A percentile compares a stretch with the other conserved stretches of the same genome.
phyloP scores from a whole-genome alignment of 2,113 vertebrate species.

The Helogale parvula region DNA sequence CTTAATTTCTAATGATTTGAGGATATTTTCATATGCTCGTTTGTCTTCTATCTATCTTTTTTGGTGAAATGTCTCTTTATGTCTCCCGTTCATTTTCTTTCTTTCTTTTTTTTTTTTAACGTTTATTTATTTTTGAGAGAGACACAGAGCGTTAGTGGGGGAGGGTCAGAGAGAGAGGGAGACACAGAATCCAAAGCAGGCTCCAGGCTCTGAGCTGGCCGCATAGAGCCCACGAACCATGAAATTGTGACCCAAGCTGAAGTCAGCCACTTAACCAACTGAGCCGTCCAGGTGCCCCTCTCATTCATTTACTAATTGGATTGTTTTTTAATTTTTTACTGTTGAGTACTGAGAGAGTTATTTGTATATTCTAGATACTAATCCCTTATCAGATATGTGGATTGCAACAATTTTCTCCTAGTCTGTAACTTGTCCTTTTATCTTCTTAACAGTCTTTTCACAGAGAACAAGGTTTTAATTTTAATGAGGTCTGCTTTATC shows the following conservation, averaged over 20 bases:
- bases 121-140: no score
- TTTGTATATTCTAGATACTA: neutral
- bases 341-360: neutral
- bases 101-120: no score
- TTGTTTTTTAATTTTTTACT: neutral
- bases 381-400: neutral
- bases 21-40: neutral
- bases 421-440: neutral
- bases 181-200: no score
- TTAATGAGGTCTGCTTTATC: neutral
- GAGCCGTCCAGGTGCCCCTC: neutral
- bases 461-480: neutral
- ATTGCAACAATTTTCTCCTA: neutral
- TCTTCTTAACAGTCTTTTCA: neutral
- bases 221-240: no score
- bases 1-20: neutral
- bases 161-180: no score
- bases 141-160: no score
- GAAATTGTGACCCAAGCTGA: no score
- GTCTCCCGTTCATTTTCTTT: neutral
- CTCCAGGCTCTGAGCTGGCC: no score
- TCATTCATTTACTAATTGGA: neutral
- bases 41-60: neutral
- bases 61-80: neutral
- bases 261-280: no score